A percentile compares a stretch with the other conserved stretches of the same genome.
These are phyloP conservation scores for Lethenteron reissneri DNA, from an alignment of 2,113 vertebrate genomes.

Conservation along the genomic window DNA sequence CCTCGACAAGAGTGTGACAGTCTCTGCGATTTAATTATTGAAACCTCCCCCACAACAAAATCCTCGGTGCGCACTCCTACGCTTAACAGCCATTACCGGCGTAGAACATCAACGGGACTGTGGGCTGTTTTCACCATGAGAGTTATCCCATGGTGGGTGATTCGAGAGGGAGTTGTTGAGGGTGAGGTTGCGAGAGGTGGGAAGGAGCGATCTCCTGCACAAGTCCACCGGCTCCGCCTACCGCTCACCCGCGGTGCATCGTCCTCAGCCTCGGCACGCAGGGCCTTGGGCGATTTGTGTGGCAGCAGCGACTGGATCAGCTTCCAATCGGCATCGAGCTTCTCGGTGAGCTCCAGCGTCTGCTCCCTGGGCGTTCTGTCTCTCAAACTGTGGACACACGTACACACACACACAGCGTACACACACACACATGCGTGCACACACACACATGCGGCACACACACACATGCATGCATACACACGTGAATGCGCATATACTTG, in stretches of 20 bases:
- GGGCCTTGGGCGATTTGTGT: conserved; percentile 29
- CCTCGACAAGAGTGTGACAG: too few relatives aligned
- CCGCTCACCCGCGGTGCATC: conserved; percentile 44
- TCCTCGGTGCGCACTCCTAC: too few relatives aligned
- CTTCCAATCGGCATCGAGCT: conserved; percentile 78
- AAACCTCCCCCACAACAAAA: too few relatives aligned
- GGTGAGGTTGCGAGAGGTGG: too few relatives aligned
- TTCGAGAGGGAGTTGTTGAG: too few relatives aligned
- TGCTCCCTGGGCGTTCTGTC: conserved; percentile 56
- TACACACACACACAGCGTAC: neutral
- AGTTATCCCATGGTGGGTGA: too few relatives aligned
- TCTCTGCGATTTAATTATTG: too few relatives aligned
- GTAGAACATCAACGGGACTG: too few relatives aligned
- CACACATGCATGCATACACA: neutral
- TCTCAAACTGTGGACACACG: conserved; percentile 34
- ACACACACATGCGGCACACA: neutral
- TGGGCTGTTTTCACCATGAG: too few relatives aligned
- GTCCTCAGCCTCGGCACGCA: conserved; percentile 18
- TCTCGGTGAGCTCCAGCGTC: conserved; percentile 61
- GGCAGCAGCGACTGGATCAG: conserved; percentile 50
- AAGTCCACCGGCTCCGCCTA: too few relatives aligned
- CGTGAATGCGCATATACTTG: neutral
- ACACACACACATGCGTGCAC: neutral
- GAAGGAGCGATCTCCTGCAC: too few relatives aligned
- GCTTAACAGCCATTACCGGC: too few relatives aligned